Conservation (phyloP, 2,113 vertebrate species). For the Dicaeum eximium region DNA sequence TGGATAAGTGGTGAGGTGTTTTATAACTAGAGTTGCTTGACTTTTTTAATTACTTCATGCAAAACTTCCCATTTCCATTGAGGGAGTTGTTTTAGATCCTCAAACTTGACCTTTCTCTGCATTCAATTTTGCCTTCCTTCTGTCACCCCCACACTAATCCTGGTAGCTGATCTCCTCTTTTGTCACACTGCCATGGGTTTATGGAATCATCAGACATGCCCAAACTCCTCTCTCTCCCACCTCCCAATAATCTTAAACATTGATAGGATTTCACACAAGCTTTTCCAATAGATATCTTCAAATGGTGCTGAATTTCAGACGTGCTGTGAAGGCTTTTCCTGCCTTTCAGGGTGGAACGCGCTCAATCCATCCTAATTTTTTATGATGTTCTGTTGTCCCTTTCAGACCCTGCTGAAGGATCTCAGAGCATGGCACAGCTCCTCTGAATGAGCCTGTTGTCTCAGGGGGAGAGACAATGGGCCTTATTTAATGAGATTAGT, state of each 20-base stretch:
- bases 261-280: constrained; percentile 32
- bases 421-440: constrained; percentile 2
- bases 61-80: neutral
- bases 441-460: constrained; percentile 72
- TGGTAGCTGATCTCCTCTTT: neutral
- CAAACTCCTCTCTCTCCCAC: neutral
- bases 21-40: neutral
- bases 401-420: constrained; percentile 53
- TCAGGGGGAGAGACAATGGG: constrained; percentile 57
- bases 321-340: constrained; percentile 3
- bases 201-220: constrained; percentile 4
- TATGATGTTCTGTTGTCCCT: constrained; percentile 20
- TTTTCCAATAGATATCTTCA: constrained; percentile 22
- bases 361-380: constrained; percentile 38
- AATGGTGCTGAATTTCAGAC: neutral
- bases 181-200: constrained; percentile 2
- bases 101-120: neutral
- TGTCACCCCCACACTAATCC: neutral
- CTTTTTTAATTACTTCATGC: neutral
- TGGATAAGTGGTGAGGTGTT: neutral
- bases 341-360: constrained; percentile 34
- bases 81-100: neutral
- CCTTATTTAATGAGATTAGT: constrained; percentile 73
- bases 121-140: neutral
- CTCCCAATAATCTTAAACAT: neutral